phyloP scores from a whole-genome alignment of 2,888 invertebrate genomes.

The Geotrupes spiniger region DNA sequence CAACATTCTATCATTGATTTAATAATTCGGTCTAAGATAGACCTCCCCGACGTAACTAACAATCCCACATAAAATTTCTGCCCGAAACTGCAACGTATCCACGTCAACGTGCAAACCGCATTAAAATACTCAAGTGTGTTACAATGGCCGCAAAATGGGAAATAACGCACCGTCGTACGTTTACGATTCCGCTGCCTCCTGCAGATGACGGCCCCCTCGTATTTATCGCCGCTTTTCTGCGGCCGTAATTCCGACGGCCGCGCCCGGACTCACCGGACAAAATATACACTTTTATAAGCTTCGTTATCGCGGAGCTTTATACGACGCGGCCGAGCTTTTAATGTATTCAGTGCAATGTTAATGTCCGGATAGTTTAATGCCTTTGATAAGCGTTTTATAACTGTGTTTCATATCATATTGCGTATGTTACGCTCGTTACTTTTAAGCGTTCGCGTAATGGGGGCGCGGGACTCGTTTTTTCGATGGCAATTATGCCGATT shows the following conservation, averaged over 20 bases:
- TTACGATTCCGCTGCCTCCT: constrained; percentile 5
- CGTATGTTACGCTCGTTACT: constrained; percentile 3
- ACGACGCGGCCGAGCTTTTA: constrained; percentile 29
- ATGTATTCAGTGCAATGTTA: constrained; percentile 28
- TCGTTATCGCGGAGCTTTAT: constrained; percentile 31
- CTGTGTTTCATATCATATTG: constrained; percentile 9
- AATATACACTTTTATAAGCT: constrained; percentile 34
- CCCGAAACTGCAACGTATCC: too few species aligned
- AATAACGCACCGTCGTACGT: too few species aligned
- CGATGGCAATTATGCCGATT: neutral
- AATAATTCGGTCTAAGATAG: too few species aligned
- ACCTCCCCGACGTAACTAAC: too few species aligned
- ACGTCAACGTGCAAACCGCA: too few species aligned
- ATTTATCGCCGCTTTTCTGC: constrained; percentile 17
- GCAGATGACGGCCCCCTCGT: constrained; percentile 4
- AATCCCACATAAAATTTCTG: too few species aligned
- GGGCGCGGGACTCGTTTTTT: neutral
- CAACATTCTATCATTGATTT: too few species aligned
- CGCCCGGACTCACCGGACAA: constrained; percentile 19
- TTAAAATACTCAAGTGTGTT: too few species aligned
- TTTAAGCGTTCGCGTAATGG: neutral
- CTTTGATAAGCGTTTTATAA: constrained; percentile 20
- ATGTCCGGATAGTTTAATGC: constrained; percentile 22
- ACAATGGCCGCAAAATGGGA: too few species aligned
- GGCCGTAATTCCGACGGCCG: constrained; percentile 14